Percentiles rank a stretch among this genome's conserved stretches.
Conservation (phyloP, 2,888 invertebrate species). For the Drosophila gaucha region DNA sequence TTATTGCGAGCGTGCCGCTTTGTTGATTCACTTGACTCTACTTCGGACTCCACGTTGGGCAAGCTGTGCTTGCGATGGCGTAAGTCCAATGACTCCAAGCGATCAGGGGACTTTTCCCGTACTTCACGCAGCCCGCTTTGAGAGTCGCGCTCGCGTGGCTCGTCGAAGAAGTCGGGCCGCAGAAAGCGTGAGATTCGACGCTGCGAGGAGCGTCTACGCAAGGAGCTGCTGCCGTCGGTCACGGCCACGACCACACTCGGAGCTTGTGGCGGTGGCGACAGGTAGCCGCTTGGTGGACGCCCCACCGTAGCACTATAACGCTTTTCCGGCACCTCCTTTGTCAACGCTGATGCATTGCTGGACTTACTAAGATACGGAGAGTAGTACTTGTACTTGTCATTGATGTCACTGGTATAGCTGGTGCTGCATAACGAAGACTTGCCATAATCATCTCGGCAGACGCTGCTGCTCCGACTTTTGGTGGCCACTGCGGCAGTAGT, state of each 20-base stretch:
- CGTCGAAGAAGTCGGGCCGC: conserved; percentile 91
- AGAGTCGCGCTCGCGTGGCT: conserved; percentile 88
- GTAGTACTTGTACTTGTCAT: conserved; percentile 84
- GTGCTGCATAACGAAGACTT: conserved; percentile 76
- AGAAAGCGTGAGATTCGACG: conserved; percentile 90
- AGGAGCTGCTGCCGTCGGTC: conserved; percentile 67
- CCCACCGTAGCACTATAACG: conserved; percentile 71
- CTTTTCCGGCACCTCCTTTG: conserved; percentile 70
- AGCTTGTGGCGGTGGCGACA: conserved; percentile 68
- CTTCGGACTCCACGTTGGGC: conserved; percentile 56
- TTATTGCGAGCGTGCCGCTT: conserved; percentile 81
- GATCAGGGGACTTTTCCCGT: conserved; percentile 87
- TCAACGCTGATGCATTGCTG: conserved; percentile 42
- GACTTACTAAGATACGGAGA: conserved; percentile 82
- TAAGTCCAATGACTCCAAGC: conserved; percentile 67
- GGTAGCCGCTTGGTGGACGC: conserved; percentile 81
- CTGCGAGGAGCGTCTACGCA: conserved; percentile 84
- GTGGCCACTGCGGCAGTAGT: background rate
- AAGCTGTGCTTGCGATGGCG: conserved; percentile 62
- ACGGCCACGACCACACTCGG: conserved; percentile 36
- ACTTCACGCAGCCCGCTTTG: conserved; percentile 89
- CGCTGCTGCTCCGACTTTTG: conserved; percentile 77
- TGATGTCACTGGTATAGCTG: conserved; percentile 82
- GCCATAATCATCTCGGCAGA: conserved; percentile 78
- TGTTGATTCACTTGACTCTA: conserved; percentile 18